Evolutionary conservation across 2,888 invertebrate species (phyloP), one percentile per base, ranked within the genome.

Genomic region (Trissolcus japonicus): DNA sequence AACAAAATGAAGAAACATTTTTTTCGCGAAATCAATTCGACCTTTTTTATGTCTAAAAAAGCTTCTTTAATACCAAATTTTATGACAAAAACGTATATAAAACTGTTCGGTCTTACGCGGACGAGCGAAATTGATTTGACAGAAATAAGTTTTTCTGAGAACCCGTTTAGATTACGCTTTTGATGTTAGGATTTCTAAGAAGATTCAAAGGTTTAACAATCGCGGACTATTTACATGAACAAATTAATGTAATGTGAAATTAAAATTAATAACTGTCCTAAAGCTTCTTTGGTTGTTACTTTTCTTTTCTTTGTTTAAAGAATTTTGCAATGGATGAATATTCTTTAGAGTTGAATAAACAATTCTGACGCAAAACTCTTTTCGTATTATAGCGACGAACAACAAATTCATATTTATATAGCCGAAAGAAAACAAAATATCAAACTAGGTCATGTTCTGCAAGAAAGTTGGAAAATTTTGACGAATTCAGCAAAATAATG

Each of bases 81-180:
- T 35, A 35, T 35, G 35, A 35, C 35, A 35, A 35, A n/a, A 11
- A 35, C 35, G 16, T 29, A 2, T 17, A 35, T 35, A 35, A 35
- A 35, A 35, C 35, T 35, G 50, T 50, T 17, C 29, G 2, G 60
- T 29, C 60, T 35, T 17, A 41, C 51, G 51, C 60, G 16, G 16
- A 51, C 61, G 59, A 21, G 54, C 53, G 60, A 62, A 72, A 72
- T 65, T 72, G 48, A 69, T 69, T 72, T 59, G 72, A 72, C 65
- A 59, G 65, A 72, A 72, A 72, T 72, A 72, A 72, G 60, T 60
- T 72, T 69, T 72, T 72, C 72, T 59, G 40, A 14, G 72, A 66
- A 73, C 14, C n/a, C 54, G 51, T 50, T 61, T 56, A 56, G 55
- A 63, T 71, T 59, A n/a, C n/a, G 61, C 69, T 50, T 72, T 72